Evolutionary conservation across 1,140 invertebrate genomes (phyloP), one percentile per base, ranked within the genome.

Genomic region (Ips nitidus): DNA sequence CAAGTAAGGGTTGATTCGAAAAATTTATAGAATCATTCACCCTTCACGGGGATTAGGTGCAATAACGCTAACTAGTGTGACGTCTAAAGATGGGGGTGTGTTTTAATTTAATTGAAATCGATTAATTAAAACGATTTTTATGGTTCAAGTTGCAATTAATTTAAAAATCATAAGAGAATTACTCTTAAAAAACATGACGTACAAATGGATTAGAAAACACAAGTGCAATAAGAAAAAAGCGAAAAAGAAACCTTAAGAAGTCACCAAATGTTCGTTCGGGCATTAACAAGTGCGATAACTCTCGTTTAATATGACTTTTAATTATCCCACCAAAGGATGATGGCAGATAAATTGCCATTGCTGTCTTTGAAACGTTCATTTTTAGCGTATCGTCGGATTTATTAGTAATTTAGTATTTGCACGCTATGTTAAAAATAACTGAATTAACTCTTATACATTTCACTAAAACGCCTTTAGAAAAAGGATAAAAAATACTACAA

Each of bases 291-390:
- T 71, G 75, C 73, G 75, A 76, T 76, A 76, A 76, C 66, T 76
- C 75, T 76, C 72, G 61, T 74, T 74, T 76, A 74, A 76, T 76
- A 74, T 72, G 73, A 74, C 73, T 74, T 76, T 76, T 76, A 76
- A 76, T 76, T 76, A 76, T 73, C 71, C 59, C 41, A 57, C 63
- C 63, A 72, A 73, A 69, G 73, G 52, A 66, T 74, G 73, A 75
- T 69, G 66, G 71, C 71, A 67, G 69, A 74, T 75, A 75, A 74
- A 75, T 74, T 72, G 73, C 57, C 62, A 66, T 66, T 71, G 40
- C 71, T 50, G 66, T 70, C 69, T 58, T 66, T 75, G 53, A 66
- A 58, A 75, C 69, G 57, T 71, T 63, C 52, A 47, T 38, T 66
- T 50, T 66, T 58, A 47, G 55, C 65, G 50, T 66, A 58, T 58